These are phyloP conservation scores for Emys orbicularis DNA, from an alignment of 2,797 vertebrate species.

Conservation along the genomic window DNA sequence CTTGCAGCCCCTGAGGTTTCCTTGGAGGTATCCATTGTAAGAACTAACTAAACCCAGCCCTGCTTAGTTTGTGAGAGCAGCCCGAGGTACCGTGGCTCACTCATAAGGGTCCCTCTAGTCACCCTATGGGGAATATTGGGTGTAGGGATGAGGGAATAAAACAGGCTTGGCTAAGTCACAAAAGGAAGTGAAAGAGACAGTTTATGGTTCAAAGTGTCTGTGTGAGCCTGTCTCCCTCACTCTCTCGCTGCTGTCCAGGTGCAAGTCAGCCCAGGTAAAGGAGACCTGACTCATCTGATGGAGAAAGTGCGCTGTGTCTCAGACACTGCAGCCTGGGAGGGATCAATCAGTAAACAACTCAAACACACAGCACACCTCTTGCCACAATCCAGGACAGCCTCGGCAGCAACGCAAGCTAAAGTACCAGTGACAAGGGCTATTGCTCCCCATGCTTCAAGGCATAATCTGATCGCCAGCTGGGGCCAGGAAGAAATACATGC, in stretches of 20 bases:
- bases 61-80: background rate
- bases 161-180: background rate
- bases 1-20: background rate
- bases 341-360: background rate
- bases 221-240: background rate
- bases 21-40: rapidly evolving
- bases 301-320: rapidly evolving
- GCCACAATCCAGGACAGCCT: background rate
- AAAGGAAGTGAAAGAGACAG: conserved; percentile 62
- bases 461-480: background rate
- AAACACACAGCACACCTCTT: rapidly evolving
- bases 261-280: background rate
- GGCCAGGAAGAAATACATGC: background rate
- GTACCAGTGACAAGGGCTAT: background rate
- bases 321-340: background rate
- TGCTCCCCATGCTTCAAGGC: background rate
- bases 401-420: background rate
- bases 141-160: background rate
- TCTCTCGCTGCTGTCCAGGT: background rate
- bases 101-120: background rate
- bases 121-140: rapidly evolving
- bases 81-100: background rate
- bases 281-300: conserved; percentile 46
- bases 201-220: background rate
- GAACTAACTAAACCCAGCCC: background rate